Evolutionary conservation across 2,113 vertebrate genomes (phyloP), one percentile per base, ranked within the genome.

Genomic region (Tautogolabrus adspersus): DNA sequence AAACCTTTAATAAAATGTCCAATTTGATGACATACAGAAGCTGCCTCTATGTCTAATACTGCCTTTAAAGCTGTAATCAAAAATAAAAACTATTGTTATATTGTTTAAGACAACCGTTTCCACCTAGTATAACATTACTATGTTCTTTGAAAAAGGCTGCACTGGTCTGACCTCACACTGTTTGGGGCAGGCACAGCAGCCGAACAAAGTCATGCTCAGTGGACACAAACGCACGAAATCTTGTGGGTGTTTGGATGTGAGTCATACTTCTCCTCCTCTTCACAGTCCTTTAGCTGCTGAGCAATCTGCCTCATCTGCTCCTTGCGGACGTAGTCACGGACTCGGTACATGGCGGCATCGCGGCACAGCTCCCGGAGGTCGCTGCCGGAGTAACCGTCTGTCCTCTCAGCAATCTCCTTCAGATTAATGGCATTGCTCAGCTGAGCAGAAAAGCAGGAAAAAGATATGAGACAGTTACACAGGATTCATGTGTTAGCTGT

Each of bases 261-360:
- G 18, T 82, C 90, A 64, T 88, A 94, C 95, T 37, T 91, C 16
- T 95, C 92, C 16, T 91, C 49, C 49, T 49, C 47, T 19, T 52
- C 67, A 37, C 26, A 12, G 18, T 88, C 93, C 72, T 90, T 91
- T 0, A 95, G 77, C 90, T 94, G 93, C 60, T 88, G 90, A 8
- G 91, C 91, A 2, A 95, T 94, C 85, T 93, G 94, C 77, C 88
- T 93, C 93, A 95, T 95, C 83, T 96, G 94, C 81, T 95, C 94
- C 84, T 94, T 95, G 73, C 93, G 94, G 68, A 95, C 87, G 10
- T 94, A 95, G 79, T 95, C 94, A 15, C 95, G 68, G 22, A 95
- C 93, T 3, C 93, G 88, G 79, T 96, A 95, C 88, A 95, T 87
- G 84, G 95, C 93, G 0, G 94, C 95, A 0, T 95, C 95, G 0